These are phyloP conservation scores for Drosophila aff. DNA, from an alignment of 1,140 invertebrate species.

Conservation along the genomic window DNA sequence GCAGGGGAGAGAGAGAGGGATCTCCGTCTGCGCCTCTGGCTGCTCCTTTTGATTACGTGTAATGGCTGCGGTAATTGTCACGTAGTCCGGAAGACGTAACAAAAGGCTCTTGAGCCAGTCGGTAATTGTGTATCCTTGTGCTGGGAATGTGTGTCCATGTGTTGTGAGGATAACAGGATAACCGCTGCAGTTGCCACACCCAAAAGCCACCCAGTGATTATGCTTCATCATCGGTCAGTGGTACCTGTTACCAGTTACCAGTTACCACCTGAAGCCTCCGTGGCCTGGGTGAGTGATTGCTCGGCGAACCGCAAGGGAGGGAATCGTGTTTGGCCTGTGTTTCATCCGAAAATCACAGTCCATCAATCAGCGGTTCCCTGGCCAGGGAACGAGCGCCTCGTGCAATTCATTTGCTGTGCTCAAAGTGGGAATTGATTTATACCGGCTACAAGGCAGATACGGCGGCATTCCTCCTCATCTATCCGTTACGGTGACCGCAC, in stretches of 20 bases:
- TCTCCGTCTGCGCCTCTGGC: background rate
- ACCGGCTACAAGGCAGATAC: background rate
- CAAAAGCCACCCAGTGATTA: background rate
- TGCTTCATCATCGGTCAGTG: background rate
- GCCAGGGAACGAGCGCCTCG: background rate
- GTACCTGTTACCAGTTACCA: background rate
- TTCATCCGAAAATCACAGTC: slow-evolving; percentile 11
- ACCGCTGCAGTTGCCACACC: background rate
- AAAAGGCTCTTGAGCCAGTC: slow-evolving; percentile 26
- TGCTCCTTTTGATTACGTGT: slow-evolving; percentile 57
- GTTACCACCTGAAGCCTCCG: background rate
- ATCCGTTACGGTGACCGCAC: background rate
- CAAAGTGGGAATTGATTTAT: slow-evolving; percentile 41
- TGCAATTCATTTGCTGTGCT: slow-evolving; percentile 33
- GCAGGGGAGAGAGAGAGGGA: background rate
- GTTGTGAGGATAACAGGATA: background rate
- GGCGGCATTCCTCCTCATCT: background rate
- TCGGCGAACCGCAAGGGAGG: slow-evolving; percentile 4
- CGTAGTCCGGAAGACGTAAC: slow-evolving; percentile 39
- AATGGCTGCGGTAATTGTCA: slow-evolving; percentile 65
- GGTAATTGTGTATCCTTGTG: background rate
- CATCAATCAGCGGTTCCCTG: slow-evolving; percentile 22
- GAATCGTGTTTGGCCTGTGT: background rate
- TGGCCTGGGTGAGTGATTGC: slow-evolving; percentile 24
- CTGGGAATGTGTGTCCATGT: background rate